phyloP scores from a whole-genome alignment of 2,113 vertebrate species.

The Acanthisitta chloris region DNA sequence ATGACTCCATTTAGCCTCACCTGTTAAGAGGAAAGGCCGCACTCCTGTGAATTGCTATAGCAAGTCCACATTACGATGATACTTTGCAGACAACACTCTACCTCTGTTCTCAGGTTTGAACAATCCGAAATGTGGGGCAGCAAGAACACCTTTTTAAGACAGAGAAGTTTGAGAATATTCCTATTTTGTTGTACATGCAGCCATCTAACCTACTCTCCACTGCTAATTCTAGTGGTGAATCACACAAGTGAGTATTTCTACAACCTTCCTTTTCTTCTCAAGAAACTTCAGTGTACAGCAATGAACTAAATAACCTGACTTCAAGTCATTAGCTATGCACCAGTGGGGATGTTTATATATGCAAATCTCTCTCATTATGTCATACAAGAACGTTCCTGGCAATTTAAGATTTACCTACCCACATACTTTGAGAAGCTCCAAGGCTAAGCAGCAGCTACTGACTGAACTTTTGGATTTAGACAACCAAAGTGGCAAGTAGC shows the following conservation, averaged over 20 bases:
- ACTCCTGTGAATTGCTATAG: not conserved
- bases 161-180: not conserved
- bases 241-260: not conserved
- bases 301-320: not conserved
- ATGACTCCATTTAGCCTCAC: not conserved
- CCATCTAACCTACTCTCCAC: not conserved
- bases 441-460: not conserved
- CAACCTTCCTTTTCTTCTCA: not conserved
- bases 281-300: not conserved
- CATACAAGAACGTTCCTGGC: not conserved
- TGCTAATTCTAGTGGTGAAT: not conserved
- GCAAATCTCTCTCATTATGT: not conserved
- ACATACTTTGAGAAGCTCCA: not conserved
- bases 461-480: not conserved
- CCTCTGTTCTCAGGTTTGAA: not conserved
- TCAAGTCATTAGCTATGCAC: not conserved
- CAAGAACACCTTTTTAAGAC: not conserved
- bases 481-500: not conserved
- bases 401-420: not conserved
- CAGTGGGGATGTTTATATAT: not conserved
- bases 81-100: not conserved
- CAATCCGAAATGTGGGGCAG: not conserved
- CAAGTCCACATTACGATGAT: not conserved
- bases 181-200: not conserved
- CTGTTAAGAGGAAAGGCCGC: not conserved